Base-by-base conservation (phyloP, 2,797 vertebrate genomes). In the Tragelaphus eurycerus region DNA sequence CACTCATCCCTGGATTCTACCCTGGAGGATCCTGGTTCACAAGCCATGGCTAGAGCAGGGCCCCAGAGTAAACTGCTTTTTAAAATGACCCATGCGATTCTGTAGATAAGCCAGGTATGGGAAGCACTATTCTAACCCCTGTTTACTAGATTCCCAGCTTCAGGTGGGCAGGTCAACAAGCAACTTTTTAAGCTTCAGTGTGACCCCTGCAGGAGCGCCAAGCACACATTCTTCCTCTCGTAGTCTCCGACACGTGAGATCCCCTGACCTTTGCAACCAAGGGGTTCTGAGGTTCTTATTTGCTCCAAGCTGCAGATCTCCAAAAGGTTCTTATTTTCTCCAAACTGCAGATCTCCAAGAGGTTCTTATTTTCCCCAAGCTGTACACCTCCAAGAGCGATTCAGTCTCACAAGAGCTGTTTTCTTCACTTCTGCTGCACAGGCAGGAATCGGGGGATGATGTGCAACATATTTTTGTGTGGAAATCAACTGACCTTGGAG, bases 401-500 rank as follows among this genome's bases (percentile, higher is more conserved):
- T 38, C 21, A 19, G 15, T 29, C 59, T 60, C 62, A 14, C 0
- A 2, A 79, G 55, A 71, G 11, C 64, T 9, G 54, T 8, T 27
- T 50, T 23, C 64, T 50, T 78, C 34, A 11, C 76, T 48, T 43
- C 48, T 21, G 21, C 21, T 9, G 67, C 88, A 74, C 3, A 25
- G 62, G 82, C 21, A 50, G 71, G 29, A 43, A 19, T 10, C 3
- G 1, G 54, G 74, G 10, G 71, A 38, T 71, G 74, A 54, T 3
- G 0, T 13, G 16, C 15, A 67, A 38, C 43, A 27, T 60, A 46
- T 16, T 55, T 87, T 23, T 48, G 29, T 84, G 29, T 12, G 25
- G 86, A 89, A 84, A 81, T n/a, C 92, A 81, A n/a, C n/a, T 76
- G 82, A 83, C 62, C 93, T 31, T 62, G 79, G 67, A 27, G 54